Conservation (phyloP, 2,888 invertebrate species). For the Argyresthia albistria region DNA sequence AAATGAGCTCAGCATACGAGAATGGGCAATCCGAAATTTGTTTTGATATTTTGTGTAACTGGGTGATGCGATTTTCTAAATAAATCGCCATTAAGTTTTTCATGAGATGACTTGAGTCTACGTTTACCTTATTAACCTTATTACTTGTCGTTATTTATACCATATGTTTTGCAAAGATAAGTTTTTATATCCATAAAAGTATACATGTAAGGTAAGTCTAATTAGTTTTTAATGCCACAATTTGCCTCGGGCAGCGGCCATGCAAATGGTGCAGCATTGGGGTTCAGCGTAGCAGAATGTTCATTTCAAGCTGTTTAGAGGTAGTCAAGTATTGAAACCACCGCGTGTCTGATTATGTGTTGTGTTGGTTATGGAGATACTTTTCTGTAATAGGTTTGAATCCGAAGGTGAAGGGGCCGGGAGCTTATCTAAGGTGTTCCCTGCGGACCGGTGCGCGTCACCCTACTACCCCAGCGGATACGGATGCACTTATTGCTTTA, state of each 20-base stretch:
- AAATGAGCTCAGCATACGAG: slow-evolving; percentile 54
- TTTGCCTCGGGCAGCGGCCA: neutral
- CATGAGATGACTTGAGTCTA: too few relatives aligned
- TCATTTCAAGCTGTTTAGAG: neutral
- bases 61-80: neutral
- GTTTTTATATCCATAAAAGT: neutral
- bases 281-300: neutral
- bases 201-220: neutral
- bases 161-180: neutral
- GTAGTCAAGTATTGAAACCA: neutral
- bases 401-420: slow-evolving; percentile 4
- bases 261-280: neutral
- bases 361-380: too few relatives aligned
- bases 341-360: neutral
- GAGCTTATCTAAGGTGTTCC: slow-evolving; percentile 16
- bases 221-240: neutral
- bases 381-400: neutral
- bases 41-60: neutral
- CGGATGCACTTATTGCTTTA: slow-evolving; percentile 28
- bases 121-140: too few relatives aligned
- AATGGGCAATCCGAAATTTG: slow-evolving; percentile 25
- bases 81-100: neutral
- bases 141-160: neutral
- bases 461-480: slow-evolving; percentile 13
- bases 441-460: slow-evolving; percentile 12